phyloP scores from a whole-genome alignment of 2,113 vertebrate genomes.

The Aptenodytes forsteri region DNA sequence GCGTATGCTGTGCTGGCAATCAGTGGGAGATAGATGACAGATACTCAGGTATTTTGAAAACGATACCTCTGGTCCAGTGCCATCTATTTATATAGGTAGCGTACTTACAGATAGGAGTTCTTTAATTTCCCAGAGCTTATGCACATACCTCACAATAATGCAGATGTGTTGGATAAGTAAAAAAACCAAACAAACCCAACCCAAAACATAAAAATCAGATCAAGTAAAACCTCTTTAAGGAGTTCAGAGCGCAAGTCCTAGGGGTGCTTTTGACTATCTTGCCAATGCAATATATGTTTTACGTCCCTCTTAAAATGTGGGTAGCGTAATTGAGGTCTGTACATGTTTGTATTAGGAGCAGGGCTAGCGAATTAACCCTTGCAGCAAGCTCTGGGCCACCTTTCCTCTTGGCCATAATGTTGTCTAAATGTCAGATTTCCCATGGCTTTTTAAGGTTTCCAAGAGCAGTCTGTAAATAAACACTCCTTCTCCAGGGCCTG shows the following conservation, averaged over 20 bases:
- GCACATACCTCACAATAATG: neutral
- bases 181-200: neutral
- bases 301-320: neutral
- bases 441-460: neutral
- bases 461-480: neutral
- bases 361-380: neutral
- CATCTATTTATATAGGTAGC: neutral
- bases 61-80: neutral
- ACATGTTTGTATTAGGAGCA: neutral
- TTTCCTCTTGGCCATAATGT: neutral
- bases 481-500: neutral
- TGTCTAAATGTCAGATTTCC: neutral
- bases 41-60: neutral
- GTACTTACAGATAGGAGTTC: neutral
- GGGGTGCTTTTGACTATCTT: neutral
- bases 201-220: neutral
- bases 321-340: neutral
- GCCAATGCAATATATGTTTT: constrained; percentile 50
- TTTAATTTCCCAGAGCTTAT: neutral
- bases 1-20: fast-evolving
- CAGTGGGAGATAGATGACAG: neutral
- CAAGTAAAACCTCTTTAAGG: neutral
- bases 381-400: neutral
- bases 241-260: neutral
- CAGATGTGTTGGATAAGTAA: neutral